Conservation (phyloP, 2,888 invertebrate species). For the Lasius platythorax region DNA sequence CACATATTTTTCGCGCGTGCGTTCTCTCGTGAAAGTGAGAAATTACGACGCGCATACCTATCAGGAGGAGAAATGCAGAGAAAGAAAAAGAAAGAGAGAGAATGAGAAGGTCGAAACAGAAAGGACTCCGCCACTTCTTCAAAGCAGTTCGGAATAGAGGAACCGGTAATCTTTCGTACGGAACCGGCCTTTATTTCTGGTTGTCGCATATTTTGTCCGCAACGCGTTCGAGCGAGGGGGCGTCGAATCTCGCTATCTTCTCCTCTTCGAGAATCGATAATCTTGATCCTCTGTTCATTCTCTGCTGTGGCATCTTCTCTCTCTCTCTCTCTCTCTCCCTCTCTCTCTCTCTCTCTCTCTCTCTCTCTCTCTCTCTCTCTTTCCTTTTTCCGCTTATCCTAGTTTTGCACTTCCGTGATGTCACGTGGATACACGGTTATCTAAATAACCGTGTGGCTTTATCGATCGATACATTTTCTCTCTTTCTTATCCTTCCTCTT, state of each 20-base stretch:
- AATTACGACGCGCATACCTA: conserved; percentile 44
- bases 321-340: too few species aligned
- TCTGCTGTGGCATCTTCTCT: background rate
- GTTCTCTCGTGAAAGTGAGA: conserved; percentile 32
- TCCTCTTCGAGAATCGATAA: conserved; percentile 66
- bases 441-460: conserved; percentile 66
- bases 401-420: conserved; percentile 34
- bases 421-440: conserved; percentile 63
- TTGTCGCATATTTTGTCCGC: conserved; percentile 66
- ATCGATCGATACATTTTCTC: conserved; percentile 59
- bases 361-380: background rate
- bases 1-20: conserved; percentile 41
- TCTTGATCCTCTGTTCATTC: conserved; percentile 61
- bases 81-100: conserved; percentile 14
- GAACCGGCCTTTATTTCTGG: conserved; percentile 69
- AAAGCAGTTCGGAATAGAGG: conserved; percentile 43
- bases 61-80: background rate
- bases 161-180: conserved; percentile 70
- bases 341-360: too few species aligned
- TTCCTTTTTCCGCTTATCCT: background rate
- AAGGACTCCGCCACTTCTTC: conserved; percentile 35
- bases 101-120: conserved; percentile 5
- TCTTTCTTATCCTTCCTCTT: conserved; percentile 16
- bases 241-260: conserved; percentile 28
- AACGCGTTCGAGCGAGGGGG: conserved; percentile 42